phyloP scores from a whole-genome alignment of 2,113 vertebrate genomes.

The Isichthys henryi region DNA sequence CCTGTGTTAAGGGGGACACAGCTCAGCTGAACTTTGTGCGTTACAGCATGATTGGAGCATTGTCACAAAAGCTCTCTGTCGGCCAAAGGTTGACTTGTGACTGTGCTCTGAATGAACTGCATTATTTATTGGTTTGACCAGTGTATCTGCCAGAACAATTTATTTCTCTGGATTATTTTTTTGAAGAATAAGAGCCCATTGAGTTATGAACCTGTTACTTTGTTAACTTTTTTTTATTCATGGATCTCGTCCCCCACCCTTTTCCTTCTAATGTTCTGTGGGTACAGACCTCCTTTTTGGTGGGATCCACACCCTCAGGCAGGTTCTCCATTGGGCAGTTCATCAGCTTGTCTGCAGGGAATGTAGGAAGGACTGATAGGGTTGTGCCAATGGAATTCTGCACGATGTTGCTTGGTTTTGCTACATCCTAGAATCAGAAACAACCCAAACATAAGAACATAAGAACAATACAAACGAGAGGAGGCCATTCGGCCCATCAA shows the following conservation, averaged over 20 bases:
- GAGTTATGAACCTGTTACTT: neutral
- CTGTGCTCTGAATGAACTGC: neutral
- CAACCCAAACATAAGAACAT: no score
- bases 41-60: neutral
- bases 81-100: no score
- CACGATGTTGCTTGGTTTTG: slow-evolving; percentile 11
- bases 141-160: neutral
- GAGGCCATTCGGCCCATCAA: no score
- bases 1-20: slow-evolving; percentile 43
- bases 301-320: slow-evolving; percentile 62
- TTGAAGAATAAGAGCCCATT: neutral
- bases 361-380: slow-evolving; percentile 43
- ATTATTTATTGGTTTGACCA: neutral
- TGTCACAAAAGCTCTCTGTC: neutral
- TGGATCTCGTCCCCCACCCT: neutral
- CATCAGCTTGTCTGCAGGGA: slow-evolving; percentile 59
- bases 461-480: no score
- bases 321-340: slow-evolving; percentile 59
- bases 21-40: neutral
- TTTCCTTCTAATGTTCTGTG: neutral
- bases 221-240: neutral
- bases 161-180: neutral
- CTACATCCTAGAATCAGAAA: slow-evolving; percentile 47
- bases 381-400: neutral
- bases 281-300: slow-evolving; percentile 64